Evolutionary conservation across 2,113 vertebrate species (phyloP).

Genomic region (Cyphomyrus plagiostoma): DNA sequence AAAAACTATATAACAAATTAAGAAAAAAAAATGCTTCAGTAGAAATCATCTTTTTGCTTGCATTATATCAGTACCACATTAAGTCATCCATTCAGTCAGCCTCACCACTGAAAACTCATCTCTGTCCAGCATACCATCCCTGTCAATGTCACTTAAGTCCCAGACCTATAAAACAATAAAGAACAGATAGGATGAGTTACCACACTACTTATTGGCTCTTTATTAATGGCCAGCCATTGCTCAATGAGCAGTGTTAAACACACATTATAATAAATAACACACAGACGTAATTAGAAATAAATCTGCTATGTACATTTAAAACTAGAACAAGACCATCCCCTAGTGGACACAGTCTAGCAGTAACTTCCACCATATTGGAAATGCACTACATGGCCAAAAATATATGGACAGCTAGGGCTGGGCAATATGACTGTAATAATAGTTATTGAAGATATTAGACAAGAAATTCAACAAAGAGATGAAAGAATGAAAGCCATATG

Average conservation of each 20-base stretch:
- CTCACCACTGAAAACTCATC: conserved; percentile 99
- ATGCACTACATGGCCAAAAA: background rate
- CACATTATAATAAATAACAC: background rate
- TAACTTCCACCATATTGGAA: background rate
- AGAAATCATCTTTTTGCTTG: background rate
- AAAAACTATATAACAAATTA: background rate
- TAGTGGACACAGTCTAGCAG: background rate
- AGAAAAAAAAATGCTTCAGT: background rate
- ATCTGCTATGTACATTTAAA: background rate
- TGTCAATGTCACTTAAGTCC: conserved; percentile 95
- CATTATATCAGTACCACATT: background rate
- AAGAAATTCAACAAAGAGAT: no score
- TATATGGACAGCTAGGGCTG: background rate
- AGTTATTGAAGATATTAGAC: no score
- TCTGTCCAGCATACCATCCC: conserved; percentile 91
- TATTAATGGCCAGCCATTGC: background rate
- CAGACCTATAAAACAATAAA: conserved; percentile 75
- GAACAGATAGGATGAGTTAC: background rate
- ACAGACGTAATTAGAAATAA: background rate
- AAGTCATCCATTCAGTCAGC: background rate
- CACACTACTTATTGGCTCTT: background rate
- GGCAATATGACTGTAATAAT: background rate
- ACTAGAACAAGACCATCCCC: background rate
- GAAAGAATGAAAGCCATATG: no score
- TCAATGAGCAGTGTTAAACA: background rate